Base-by-base conservation (phyloP, 2,888 invertebrate species). In the Campaea margaritaria region DNA sequence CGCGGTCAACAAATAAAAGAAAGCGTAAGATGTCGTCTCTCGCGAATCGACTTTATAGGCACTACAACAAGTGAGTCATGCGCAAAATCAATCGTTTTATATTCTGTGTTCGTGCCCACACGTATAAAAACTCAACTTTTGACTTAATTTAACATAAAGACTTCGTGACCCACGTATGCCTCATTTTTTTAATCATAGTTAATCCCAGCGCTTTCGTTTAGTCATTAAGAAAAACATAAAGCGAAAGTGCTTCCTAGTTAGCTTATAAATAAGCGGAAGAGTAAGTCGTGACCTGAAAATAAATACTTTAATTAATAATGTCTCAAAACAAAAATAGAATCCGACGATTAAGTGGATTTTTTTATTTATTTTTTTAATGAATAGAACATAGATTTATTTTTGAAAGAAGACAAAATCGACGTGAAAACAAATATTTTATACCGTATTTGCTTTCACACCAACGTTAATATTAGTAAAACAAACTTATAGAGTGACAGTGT, bases 1-100 rank as follows among this genome's bases (percentile, higher is more conserved):
- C 10, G 81, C 75, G 71, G 73, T 82, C 82, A 83, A 79, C 83
- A 86, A 86, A 86, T 51, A 48, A 61, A 59, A 45, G 62, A 68
- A 55, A 56, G 51, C 56, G 14, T 31, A 11, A 43, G 41, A 51
- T 51, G 60, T 46, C 60, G 13, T 50, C 54, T 41, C 27, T 49
- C 45, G 54, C 16, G 39, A 38, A 46, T 41, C 13, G 53, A 13
- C 51, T 58, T 64, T 62, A 67, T 65, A 58, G 14, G 15, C 51
- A 65, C 64, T 59, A 62, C 67, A 65, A 21, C 55, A 69, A 64
- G 67, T 76, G 73, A 74, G 59, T 75, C 75, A 75, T 70, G 62
- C 62, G 49, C 60, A 44, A 72, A 75, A 72, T 74, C 62, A 62
- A 70, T 69, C 59, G 49, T 58, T 55, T 56, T 16, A 52, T 16